Evolutionary conservation across 2,113 vertebrate genomes (phyloP), one percentile per base, ranked within the genome.

Genomic region (Psittacus erithacus): DNA sequence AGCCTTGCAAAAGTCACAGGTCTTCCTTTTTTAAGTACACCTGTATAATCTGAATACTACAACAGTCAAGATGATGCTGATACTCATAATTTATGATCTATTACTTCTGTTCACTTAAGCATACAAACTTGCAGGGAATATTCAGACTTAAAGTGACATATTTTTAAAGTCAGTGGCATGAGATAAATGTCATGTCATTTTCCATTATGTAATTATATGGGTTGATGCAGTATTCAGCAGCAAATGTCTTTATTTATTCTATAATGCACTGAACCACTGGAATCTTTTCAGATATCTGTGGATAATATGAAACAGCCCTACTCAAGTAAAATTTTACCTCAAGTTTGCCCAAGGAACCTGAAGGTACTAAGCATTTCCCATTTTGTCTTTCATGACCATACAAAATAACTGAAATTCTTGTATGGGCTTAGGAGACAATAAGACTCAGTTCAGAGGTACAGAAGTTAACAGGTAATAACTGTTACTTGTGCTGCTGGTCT

Each of bases 401-500:
- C 4, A 73, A 76, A 90, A 88, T 63, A 79, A 4, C 3, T 28
- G 10, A 76, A 84, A 90, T 77, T 85, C 64, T 65, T 91, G n/a
- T 86, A 77, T 79, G 71, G 74, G 65, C 25, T 95, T 86, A 86
- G 82, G 86, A 86, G 82, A 12, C 60, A 64, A 4, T 19, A 84
- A 47, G 31, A 95, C 64, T 71, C 70, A 86, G 38, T 88, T 67
- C 59, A 86, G 74, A 90, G 35, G 91, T 52, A 67, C 9, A 88
- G 35, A 38, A 67, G 13, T 71, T 81, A 76, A 44, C 2, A 50
- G 60, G 17, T 60, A 44, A 39, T 31, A 35, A 13, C 4, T 90
- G 38, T 71, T 88, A 92, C 90, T 87, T 92, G 52, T 65, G 92
- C 33, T 64, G 13, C 75, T 94, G 63, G 64, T 94, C 85, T 95